phyloP scores from a whole-genome alignment of 2,113 vertebrate species.

The Cyrtonyx montezumae region DNA sequence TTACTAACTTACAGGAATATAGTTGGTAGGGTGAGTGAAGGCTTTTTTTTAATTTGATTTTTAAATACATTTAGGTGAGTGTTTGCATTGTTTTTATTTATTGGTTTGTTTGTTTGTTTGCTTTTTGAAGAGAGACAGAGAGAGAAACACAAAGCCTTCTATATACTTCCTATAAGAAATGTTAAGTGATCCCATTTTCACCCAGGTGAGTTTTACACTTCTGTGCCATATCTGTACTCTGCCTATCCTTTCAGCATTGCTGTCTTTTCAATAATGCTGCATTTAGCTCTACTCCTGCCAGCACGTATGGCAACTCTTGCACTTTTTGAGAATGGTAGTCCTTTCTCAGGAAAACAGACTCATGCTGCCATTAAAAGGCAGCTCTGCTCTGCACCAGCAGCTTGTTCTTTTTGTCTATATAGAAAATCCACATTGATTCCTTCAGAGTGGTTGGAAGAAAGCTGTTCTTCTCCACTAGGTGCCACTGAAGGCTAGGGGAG shows the following conservation, averaged over 20 bases:
- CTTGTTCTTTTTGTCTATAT: neutral
- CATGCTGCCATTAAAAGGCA: neutral
- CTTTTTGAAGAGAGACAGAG: neutral
- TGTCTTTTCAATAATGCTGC: neutral
- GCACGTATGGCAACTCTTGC: neutral
- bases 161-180: neutral
- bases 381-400: neutral
- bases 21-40: neutral
- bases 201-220: neutral
- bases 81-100: neutral
- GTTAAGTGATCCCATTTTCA: neutral
- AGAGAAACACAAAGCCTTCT: neutral
- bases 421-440: neutral
- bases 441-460: neutral
- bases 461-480: slow-evolving; percentile 59
- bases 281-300: neutral
- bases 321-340: neutral
- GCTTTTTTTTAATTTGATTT: neutral
- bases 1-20: neutral
- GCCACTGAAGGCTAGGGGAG: slow-evolving; percentile 68
- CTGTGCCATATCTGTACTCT: neutral
- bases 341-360: neutral
- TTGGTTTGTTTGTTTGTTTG: no score
- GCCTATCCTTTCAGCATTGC: neutral
- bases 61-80: neutral